Evolutionary conservation across 2,113 vertebrate species (phyloP).

Genomic region (Amazona guildingii): DNA sequence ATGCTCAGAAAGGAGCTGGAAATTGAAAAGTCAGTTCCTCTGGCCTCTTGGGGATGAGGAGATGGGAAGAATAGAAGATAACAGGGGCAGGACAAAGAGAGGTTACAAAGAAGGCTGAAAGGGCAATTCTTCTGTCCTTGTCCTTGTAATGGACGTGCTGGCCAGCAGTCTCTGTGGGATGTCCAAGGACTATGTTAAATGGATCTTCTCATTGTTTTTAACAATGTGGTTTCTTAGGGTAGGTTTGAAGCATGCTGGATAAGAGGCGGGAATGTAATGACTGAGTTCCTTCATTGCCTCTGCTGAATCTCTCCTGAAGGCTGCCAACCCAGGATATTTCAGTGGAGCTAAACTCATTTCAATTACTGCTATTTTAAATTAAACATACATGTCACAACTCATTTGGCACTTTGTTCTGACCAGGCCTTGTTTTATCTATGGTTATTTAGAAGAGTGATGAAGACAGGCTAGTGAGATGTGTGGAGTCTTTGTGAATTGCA

Average conservation of each 20-base stretch:
- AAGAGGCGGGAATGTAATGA: background rate
- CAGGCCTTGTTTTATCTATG: background rate
- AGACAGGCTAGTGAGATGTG: background rate
- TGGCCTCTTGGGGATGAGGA: background rate
- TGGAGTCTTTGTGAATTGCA: background rate
- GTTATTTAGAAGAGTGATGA: background rate
- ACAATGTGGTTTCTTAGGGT: background rate
- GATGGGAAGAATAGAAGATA: background rate
- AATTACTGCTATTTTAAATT: constrained; percentile 46
- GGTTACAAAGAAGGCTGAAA: constrained; percentile 5
- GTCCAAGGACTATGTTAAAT: background rate
- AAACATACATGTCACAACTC: background rate
- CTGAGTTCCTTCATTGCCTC: background rate
- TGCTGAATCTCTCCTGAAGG: background rate
- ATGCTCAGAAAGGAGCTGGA: constrained; percentile 10
- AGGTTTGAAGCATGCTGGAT: background rate
- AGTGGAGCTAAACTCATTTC: background rate
- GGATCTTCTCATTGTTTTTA: background rate
- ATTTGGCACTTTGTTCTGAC: background rate
- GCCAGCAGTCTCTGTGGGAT: background rate
- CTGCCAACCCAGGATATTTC: background rate
- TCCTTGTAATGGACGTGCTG: background rate
- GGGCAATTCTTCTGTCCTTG: constrained; percentile 9
- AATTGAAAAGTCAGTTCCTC: constrained; percentile 34
- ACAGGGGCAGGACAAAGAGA: background rate